Evolutionary conservation across 2,797 vertebrate genomes (phyloP), one percentile per base, ranked within the genome.

Genomic region (Pantherophis vulpinus): DNA sequence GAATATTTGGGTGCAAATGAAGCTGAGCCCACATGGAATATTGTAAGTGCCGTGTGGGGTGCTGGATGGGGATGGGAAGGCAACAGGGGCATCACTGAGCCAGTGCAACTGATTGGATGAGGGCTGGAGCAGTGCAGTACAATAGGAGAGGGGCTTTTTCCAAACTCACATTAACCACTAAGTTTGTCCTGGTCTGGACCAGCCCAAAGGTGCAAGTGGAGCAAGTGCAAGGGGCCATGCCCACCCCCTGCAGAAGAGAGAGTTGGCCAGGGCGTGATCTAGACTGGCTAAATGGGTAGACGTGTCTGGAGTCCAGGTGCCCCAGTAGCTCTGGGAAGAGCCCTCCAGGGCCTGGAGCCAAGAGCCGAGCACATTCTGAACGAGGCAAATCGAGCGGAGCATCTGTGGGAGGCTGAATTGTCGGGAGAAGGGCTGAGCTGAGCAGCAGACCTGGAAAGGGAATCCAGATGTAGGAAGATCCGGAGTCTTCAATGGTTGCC

Each of bases 1-100:
- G 98, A 99, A 93, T 99, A 98, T 94, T 98, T 99, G 18, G 99
- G 99, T 0, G 98, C 98, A 0, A 25, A 99, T 95, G 7, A 88
- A 0, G 99, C 97, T 0, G 98, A 99, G 93, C 90, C 93, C 25
- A n/a, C 55, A 25, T 99, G 99, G 99, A 95, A 97, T 56, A 97
- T 99, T 0, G 99, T 99, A 97, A 98, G 98, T 94, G 27, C 0
- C 0, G 32, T 37, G 5, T 27, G 51, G 37, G 12, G 20, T 8
- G 55, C 8, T 20, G 70, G 2, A 79, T 4, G 27, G n/a, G 18
- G 4, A 1, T 5, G 8, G 56, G 3, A 1, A 47, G 55, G 56
- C n/a, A 32, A 32, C 70, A 23, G 70, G 32, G 32, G 16, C 18
- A 25, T 18, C 74, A 1, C 74, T 79, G 32, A 23, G 18, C 74